Conservation (phyloP, 1,140 invertebrate genomes). For the Zaprionus nigranus region DNA sequence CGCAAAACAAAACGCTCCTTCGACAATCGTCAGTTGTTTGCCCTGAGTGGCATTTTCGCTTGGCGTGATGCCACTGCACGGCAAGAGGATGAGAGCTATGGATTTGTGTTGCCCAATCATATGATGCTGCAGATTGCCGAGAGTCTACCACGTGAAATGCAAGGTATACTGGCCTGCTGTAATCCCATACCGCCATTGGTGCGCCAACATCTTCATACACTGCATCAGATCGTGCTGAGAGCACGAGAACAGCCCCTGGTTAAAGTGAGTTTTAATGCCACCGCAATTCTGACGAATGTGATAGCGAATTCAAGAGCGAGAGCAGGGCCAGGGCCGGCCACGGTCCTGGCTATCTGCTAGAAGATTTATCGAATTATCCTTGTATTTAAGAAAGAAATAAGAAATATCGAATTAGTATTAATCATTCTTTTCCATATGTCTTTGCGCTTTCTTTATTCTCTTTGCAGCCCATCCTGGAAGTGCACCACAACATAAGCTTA, state of each 20-base stretch:
- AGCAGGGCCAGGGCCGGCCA: not conserved
- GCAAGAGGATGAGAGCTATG: constrained; percentile 95
- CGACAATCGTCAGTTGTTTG: constrained; percentile 93
- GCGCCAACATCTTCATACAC: constrained; percentile 89
- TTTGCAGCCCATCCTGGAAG: constrained; percentile 85
- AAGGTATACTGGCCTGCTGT: constrained; percentile 97
- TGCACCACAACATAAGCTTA: constrained; percentile 64
- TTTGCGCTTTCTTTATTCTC: constrained; percentile 3
- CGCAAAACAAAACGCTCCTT: constrained; percentile 92
- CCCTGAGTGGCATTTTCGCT: constrained; percentile 91
- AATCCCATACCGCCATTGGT: constrained; percentile 96
- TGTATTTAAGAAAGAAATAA: constrained; percentile 20
- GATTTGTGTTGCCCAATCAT: constrained; percentile 97
- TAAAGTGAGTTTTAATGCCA: constrained; percentile 85
- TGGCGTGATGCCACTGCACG: constrained; percentile 96
- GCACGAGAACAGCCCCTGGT: constrained; percentile 90
- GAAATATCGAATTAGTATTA: constrained; percentile 5
- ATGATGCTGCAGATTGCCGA: constrained; percentile 97
- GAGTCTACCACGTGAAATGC: constrained; percentile 95
- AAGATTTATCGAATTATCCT: constrained; percentile 18
- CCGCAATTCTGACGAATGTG: constrained; percentile 22
- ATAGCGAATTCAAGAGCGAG: constrained; percentile 1
- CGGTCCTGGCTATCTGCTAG: constrained; percentile 22
- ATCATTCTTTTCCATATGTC: not conserved
- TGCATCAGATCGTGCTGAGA: constrained; percentile 91